Evolutionary conservation across 2,888 invertebrate species (phyloP).

Genomic region (Linnaemya vulpina): DNA sequence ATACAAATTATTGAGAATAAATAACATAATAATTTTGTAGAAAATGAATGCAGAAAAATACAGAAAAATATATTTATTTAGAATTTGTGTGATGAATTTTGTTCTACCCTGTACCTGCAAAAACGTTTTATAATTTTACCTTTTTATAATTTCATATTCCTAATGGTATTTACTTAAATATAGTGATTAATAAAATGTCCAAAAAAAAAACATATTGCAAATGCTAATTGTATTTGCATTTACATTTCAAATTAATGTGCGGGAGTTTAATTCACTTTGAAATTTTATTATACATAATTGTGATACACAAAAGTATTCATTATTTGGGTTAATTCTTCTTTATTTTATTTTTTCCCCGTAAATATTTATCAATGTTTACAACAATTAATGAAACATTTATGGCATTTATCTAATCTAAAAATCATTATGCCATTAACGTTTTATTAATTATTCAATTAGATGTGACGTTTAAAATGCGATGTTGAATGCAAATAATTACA

Average conservation of each 20-base stretch:
- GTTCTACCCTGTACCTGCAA: background rate
- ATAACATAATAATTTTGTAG: background rate
- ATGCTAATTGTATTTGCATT: slow-evolving; percentile 33
- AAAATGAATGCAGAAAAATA: background rate
- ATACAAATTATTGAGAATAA: too few relatives aligned
- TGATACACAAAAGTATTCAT: background rate
- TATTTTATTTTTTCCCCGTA: background rate
- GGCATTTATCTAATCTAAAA: slow-evolving; percentile 47
- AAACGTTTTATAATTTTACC: too few relatives aligned
- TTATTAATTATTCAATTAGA: slow-evolving; percentile 67
- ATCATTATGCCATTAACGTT: slow-evolving; percentile 61
- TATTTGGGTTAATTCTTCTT: background rate
- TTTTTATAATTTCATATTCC: slow-evolving; percentile 5
- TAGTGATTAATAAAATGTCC: background rate
- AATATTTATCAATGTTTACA: slow-evolving; percentile 26
- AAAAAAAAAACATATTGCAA: background rate
- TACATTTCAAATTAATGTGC: background rate
- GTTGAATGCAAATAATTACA: too few relatives aligned
- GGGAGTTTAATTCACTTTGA: slow-evolving; percentile 12
- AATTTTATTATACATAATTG: slow-evolving; percentile 31
- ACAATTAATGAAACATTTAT: slow-evolving; percentile 51
- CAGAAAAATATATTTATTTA: too few relatives aligned
- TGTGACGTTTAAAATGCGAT: too few relatives aligned
- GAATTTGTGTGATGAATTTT: too few relatives aligned
- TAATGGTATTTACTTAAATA: background rate